Base-by-base conservation (phyloP, 2,888 invertebrate species). In the Orgyia antiqua region DNA sequence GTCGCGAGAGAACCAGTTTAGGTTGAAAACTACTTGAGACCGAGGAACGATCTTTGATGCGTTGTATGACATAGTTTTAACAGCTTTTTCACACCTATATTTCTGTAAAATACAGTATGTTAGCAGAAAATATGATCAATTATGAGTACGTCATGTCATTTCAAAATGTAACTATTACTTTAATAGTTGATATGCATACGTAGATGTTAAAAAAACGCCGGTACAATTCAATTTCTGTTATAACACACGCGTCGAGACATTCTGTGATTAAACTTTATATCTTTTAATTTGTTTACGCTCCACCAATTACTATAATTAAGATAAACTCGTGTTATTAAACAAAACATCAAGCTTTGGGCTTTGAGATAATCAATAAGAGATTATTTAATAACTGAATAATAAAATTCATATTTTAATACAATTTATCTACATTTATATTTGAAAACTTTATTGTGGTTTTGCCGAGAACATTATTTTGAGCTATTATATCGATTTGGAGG, bases 271-370 rank as follows among this genome's bases (percentile, higher is more conserved):
- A 56, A 52, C 24, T 56, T 52, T 56, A 49, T 45, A 52, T 49
- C 52, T 52, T 39, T 39, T 52, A 52, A 52, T 56, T 56, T 52
- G 57, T 52, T 56, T 52, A 45, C 41, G 57, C 41, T 42, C 37
- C 33, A 42, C 41, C 53, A 45, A 56, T 56, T 52, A 52, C 32
- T 38, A 33, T 56, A 45, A 52, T 52, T 56, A 52, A 51, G 32
- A 36, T 36, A 45, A 51, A 40, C 29, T 33, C 31, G 20, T 27
- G 25, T 26, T 32, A 27, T 52, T 31, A 43, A 39, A 41, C 36
- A 42, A 48, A 55, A 42, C 40, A 39, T 37, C 30, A 30, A 28
- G 31, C 37, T 28, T 20, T 25, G 10, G 17, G 11, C 31, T 15
- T 6, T 36, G n/a, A n/a, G n/a, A n/a, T n/a, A 29, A 36, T 36